Base-by-base conservation (phyloP, 1,140 invertebrate species). In the Cyrtorhinus lividipennis region DNA sequence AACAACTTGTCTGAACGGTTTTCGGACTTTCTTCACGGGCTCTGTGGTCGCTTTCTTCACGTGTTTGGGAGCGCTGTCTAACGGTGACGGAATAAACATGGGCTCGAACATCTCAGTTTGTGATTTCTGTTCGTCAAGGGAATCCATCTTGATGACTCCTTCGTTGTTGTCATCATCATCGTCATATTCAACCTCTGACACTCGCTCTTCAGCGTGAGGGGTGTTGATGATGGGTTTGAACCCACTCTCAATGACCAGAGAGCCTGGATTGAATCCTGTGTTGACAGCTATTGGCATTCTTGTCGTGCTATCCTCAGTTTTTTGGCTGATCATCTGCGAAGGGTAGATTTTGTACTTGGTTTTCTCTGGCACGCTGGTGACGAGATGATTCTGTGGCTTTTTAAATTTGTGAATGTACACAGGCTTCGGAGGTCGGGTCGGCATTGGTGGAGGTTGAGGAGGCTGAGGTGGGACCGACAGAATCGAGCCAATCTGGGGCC, bases 211-310 rank as follows among this genome's bases (percentile, higher is more conserved):
- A 25, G 73, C 73, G 63, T n/a, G 64, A 68, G 22, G 61, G 18
- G 79, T 81, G 18, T 78, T 76, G n/a, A 88, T 79, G 18, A 90
- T 89, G 1, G 88, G 87, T 63, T 83, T 86, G 68, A 91, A 91
- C 0, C 87, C 87, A 59, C 86, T 81, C 73, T 90, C 88, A 27
- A 90, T 83, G 0, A 90, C 82, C 15, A 91, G 83, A 0, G 85
- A 84, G 63, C 83, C 81, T 0, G 86, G 86, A 71, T 88, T 80
- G 68, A 91, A 91, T 0, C 87, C 88, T 2, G 82, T 84, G 67
- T 87, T 86, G 0, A 82, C 73, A 0, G 81, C 79, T 2, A 66
- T 61, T 26, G 66, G 64, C 8, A 62, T 5, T 24, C 56, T 61
- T 22, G 62, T 60, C 1, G 62, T 26, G n/a, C n/a, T 22, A n/a